Percentiles rank a stretch among this genome's conserved stretches.
phyloP scores from a whole-genome alignment of 2,888 invertebrate genomes.

The Rotaria sp. region DNA sequence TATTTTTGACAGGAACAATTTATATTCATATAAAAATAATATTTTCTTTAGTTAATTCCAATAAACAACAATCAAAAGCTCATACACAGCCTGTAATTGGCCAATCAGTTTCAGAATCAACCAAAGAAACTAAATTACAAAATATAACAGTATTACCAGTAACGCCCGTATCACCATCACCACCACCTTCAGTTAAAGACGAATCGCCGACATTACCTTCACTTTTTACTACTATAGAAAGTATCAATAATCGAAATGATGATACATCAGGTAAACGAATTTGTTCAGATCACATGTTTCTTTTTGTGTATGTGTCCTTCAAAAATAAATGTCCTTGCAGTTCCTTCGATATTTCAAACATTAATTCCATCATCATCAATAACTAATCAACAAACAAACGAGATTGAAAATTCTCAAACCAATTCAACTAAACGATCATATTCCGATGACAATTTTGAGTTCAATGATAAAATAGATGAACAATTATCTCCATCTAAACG shows the following conservation, averaged over 20 bases:
- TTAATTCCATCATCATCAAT: background rate
- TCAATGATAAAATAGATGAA: background rate
- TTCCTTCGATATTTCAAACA: background rate
- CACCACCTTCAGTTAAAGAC: background rate
- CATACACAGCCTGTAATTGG: background rate
- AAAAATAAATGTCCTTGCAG: background rate
- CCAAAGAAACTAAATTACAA: background rate
- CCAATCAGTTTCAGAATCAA: background rate
- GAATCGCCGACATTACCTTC: background rate
- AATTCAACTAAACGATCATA: background rate
- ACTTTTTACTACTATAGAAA: background rate
- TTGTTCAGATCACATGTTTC: background rate
- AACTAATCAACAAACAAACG: background rate
- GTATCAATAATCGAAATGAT: background rate
- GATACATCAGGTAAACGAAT: background rate
- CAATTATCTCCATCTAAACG: slow-evolving; percentile 2
- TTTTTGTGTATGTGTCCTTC: background rate
- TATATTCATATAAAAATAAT: too few relatives aligned
- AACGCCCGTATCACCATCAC: background rate
- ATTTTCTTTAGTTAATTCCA: background rate
- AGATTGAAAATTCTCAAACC: background rate
- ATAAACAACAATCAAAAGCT: background rate
- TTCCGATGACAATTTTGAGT: background rate
- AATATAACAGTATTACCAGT: background rate
- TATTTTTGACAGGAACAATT: too few relatives aligned